phyloP scores from a whole-genome alignment of 1,140 invertebrate species.

The Trichonephila clavata region DNA sequence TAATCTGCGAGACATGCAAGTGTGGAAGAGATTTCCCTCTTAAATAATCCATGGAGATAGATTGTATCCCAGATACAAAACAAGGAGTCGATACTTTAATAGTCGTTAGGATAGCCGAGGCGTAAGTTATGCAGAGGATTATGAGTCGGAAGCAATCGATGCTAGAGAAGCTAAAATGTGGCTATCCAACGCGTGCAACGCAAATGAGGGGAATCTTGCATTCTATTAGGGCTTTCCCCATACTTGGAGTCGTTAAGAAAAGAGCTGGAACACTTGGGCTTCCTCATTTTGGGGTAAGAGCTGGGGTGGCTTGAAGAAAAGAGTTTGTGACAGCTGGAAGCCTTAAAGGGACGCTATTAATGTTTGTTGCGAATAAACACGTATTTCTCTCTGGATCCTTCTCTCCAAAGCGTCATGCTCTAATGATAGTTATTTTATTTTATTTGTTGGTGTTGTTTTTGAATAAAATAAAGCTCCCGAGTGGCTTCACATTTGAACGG shows the following conservation, averaged over 20 bases:
- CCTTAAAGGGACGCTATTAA: constrained; percentile 64
- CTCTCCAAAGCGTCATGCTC: constrained; percentile 30
- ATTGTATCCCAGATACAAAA: constrained; percentile 43
- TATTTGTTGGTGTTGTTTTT: constrained; percentile 31
- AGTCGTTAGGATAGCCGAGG: constrained; percentile 66
- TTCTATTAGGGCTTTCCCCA: constrained; percentile 67
- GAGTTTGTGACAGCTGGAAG: constrained; percentile 66
- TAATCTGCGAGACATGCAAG: constrained; percentile 40
- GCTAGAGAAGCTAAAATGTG: constrained; percentile 34
- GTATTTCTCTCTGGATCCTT: constrained; percentile 31
- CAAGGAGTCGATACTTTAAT: constrained; percentile 62
- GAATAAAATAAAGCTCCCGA: constrained; percentile 9
- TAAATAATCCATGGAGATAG: constrained; percentile 42
- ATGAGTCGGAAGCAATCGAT: constrained; percentile 67
- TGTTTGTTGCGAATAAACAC: constrained; percentile 68
- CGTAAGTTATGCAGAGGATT: constrained; percentile 65
- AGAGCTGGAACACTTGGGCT: constrained; percentile 42
- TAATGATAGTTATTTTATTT: constrained; percentile 58
- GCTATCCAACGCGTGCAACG: constrained; percentile 55
- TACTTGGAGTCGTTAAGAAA: constrained; percentile 34
- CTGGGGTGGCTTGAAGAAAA: constrained; percentile 12
- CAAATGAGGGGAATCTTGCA: constrained; percentile 62
- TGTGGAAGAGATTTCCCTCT: constrained; percentile 7
- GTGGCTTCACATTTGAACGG: constrained; percentile 21
- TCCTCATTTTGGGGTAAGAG: constrained; percentile 43